Evolutionary conservation across 2,888 invertebrate genomes (phyloP).

Genomic region (Parnassius smintheus): DNA sequence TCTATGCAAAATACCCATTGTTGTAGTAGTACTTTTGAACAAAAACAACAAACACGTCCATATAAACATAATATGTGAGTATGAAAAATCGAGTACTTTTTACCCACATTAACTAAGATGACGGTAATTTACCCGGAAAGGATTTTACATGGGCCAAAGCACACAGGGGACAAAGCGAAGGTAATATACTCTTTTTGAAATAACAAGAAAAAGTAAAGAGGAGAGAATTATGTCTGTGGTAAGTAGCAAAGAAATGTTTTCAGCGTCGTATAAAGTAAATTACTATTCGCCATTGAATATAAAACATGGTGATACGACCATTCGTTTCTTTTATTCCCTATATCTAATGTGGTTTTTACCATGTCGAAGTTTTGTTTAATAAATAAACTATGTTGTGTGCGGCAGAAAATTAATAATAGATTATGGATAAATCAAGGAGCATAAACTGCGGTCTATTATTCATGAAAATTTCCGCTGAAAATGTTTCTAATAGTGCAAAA

Average conservation of each 20-base stretch:
- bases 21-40: conserved; percentile 27
- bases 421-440: too few species aligned
- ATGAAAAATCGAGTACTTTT: conserved; percentile 45
- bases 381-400: not conserved
- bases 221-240: conserved; percentile 20
- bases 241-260: conserved; percentile 13
- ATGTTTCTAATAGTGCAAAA: too few species aligned
- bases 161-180: conserved; percentile 55
- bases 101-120: conserved; percentile 34
- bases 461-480: too few species aligned
- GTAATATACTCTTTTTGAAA: conserved; percentile 62
- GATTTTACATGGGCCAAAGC: conserved; percentile 54
- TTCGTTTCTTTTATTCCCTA: not conserved
- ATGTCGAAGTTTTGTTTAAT: not conserved
- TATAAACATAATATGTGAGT: conserved; percentile 26
- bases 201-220: conserved; percentile 52
- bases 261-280: conserved; percentile 5
- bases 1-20: too few species aligned
- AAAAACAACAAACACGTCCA: conserved; percentile 39
- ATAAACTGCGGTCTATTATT: too few species aligned
- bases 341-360: not conserved
- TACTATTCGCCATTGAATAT: conserved; percentile 5
- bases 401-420: not conserved
- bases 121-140: conserved; percentile 54
- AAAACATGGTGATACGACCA: conserved; percentile 1